Evolutionary conservation across 2,113 vertebrate genomes (phyloP), one percentile per base, ranked within the genome.

Genomic region (Okapia johnstoni): DNA sequence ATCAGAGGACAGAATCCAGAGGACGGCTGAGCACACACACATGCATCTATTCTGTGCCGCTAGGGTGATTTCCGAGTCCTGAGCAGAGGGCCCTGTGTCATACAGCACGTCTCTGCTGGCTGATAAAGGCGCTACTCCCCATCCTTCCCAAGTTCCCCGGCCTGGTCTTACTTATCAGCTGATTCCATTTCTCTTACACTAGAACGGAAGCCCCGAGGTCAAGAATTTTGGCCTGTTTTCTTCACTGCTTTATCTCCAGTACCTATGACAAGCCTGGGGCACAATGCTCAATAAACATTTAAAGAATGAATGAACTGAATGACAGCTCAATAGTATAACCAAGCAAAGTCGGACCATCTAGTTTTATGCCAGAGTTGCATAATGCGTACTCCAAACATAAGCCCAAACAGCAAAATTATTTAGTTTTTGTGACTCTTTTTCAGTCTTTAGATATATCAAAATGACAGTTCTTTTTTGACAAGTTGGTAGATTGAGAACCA

Each of bases 381-480:
- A 89, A 92, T 13, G 19, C 5, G 28, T 5, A 83, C 19, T 94
- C 4, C 52, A 91, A 96, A 88, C 19, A 43, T 85, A 79, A 54
- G 30, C n/a, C 46, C 76, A 81, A 91, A 46, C 1, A 90, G 19
- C 25, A 52, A 70, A 95, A 46, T 61, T 96, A 80, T 87, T 93
- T 48, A 80, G 30, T 12, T 10, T 46, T 77, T 87, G 30, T 79
- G 48, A 88, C 36, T 97, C 50, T 43, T 92, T 63, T 77, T 66
- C 36, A 93, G 55, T 33, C 85, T 79, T 57, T n/a, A 95, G 14
- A 7, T 58, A 30, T 90, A 86, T 95, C 60, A 80, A 88, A 90
- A 90, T 43, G 3, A 50, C 10, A 54, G 33, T 55, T 81, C 15
- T 88, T 87, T 92, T 88, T 54, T 66, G 30, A 76, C 52, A 76